Conservation (phyloP, 2,888 invertebrate species). For the Strigamia maritima region DNA sequence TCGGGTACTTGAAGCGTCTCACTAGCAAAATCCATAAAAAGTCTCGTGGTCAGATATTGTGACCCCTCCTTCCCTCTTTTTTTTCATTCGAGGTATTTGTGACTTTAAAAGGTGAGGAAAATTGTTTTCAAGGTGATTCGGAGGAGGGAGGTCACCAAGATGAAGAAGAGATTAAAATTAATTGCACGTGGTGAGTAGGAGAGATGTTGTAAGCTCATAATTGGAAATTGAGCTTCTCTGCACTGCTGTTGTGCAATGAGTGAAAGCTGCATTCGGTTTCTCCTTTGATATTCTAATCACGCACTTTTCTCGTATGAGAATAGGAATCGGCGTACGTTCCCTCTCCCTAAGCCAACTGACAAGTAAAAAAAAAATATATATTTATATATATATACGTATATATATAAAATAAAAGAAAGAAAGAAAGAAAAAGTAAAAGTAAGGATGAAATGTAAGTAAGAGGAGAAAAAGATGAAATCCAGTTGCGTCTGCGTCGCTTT, state of each 20-base stretch:
- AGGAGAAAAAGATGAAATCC: conserved; percentile 15
- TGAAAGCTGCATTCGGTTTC: conserved; percentile 10
- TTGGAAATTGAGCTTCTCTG: conserved; percentile 10
- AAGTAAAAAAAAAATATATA: neutral
- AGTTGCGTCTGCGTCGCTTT: neutral
- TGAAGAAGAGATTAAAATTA: neutral
- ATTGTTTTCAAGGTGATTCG: neutral
- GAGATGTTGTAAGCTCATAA: conserved; percentile 1
- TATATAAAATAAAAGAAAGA: neutral
- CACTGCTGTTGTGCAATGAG: conserved; percentile 15
- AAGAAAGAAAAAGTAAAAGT: neutral
- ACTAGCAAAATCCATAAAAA: conserved; percentile 15
- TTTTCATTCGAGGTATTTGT: neutral
- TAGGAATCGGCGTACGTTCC: neutral
- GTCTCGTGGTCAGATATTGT: neutral
- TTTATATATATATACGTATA: too few species aligned
- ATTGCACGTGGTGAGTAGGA: neutral
- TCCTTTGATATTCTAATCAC: conserved; percentile 10
- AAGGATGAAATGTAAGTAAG: conserved; percentile 10
- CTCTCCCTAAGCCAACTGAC: conserved; percentile 4
- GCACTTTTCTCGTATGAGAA: conserved; percentile 10
- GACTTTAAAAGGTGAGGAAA: neutral
- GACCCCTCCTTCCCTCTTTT: neutral
- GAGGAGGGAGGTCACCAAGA: neutral
- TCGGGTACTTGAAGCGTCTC: conserved; percentile 10